phyloP scores from a whole-genome alignment of 2,113 vertebrate genomes.

The Gracilinanus agilis region DNA sequence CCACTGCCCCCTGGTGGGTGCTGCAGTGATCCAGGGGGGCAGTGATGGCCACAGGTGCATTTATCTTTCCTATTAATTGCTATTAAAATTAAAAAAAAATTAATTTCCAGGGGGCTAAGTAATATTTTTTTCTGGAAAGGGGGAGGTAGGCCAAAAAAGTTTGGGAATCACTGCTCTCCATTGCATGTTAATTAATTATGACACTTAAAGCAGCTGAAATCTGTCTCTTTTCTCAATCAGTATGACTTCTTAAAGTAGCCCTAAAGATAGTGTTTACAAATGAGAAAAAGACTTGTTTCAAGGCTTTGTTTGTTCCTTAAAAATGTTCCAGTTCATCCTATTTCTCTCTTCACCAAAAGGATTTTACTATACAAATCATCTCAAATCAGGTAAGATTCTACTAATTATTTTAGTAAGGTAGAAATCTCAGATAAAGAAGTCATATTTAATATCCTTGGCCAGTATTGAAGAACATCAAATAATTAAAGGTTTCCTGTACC shows the following conservation, averaged over 20 bases:
- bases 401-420: not conserved
- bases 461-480: not conserved
- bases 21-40: no score
- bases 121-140: no score
- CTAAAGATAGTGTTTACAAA: not conserved
- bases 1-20: no score
- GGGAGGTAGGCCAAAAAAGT: no score
- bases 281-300: slow-evolving; percentile 20
- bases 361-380: slow-evolving; percentile 1
- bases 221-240: not conserved
- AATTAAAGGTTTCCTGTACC: not conserved
- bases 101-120: no score
- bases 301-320: slow-evolving; percentile 8
- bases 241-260: slow-evolving; percentile 31
- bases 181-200: slow-evolving; percentile 30
- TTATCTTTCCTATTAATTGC: no score
- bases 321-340: slow-evolving; percentile 12
- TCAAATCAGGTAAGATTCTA: not conserved
- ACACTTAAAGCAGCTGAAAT: slow-evolving; percentile 37
- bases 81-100: no score
- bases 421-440: not conserved
- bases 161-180: no score
- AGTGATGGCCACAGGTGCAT: no score
- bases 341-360: slow-evolving; percentile 6
- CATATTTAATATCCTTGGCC: not conserved